Percentiles rank a stretch among this genome's conserved stretches.
Conservation (phyloP, 2,797 vertebrate species). For the Tinamus major region DNA sequence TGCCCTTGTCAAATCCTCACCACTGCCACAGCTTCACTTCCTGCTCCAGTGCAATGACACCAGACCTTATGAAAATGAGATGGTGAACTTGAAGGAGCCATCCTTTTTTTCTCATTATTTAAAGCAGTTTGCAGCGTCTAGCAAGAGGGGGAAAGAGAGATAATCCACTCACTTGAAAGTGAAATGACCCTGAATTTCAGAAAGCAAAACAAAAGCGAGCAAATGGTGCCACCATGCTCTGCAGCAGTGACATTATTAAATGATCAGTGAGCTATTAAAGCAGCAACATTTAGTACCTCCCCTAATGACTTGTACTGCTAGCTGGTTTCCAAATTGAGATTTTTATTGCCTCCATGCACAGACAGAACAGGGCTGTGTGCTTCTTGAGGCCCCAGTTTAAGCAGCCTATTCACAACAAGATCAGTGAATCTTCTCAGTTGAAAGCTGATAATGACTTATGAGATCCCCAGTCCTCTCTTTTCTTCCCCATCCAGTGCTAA, state of each 20-base stretch:
- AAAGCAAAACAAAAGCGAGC: constrained; percentile 72
- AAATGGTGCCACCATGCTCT: constrained; percentile 67
- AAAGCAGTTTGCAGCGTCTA: constrained; percentile 57
- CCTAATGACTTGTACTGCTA: constrained; percentile 73
- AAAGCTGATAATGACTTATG: constrained; percentile 32
- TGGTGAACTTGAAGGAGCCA: constrained; percentile 57
- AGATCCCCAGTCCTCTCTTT: not conserved
- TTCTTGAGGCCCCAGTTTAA: constrained; percentile 45
- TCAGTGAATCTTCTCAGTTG: constrained; percentile 23
- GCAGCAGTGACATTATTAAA: constrained; percentile 75
- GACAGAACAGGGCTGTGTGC: constrained; percentile 44
- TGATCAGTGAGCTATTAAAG: constrained; percentile 78
- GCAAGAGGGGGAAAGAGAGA: constrained; percentile 40
- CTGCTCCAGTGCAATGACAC: constrained; percentile 58
- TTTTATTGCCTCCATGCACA: constrained; percentile 67
- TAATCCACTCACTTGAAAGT: constrained; percentile 63
- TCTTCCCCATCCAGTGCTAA: not conserved
- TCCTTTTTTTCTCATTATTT: constrained; percentile 71
- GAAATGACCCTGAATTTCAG: constrained; percentile 74
- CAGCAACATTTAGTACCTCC: constrained; percentile 73
- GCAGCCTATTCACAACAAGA: constrained; percentile 33
- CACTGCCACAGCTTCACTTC: constrained; percentile 7
- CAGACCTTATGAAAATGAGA: constrained; percentile 68
- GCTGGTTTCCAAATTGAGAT: constrained; percentile 74
- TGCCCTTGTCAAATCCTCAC: constrained; percentile 76